Evolutionary conservation across 2,113 vertebrate genomes (phyloP).

Genomic region (Ariopsis seemanni): DNA sequence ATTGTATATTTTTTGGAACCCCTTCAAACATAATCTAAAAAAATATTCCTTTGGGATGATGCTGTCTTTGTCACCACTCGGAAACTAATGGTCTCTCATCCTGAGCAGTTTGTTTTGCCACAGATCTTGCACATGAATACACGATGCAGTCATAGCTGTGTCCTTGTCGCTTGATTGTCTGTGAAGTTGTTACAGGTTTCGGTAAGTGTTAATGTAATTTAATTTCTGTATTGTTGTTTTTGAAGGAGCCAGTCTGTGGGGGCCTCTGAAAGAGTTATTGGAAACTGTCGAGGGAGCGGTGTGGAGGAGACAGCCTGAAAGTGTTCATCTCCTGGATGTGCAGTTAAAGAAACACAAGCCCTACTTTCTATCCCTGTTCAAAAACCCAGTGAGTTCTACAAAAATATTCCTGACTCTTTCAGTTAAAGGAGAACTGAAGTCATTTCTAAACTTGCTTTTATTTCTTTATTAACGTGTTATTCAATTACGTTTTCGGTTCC

Average conservation of each 20-base stretch:
- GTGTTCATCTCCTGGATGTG: slow-evolving; percentile 87
- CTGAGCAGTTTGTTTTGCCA: background rate
- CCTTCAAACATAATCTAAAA: background rate
- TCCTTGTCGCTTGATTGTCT: background rate
- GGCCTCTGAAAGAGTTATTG: slow-evolving; percentile 93
- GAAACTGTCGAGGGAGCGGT: slow-evolving; percentile 88
- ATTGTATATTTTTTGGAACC: background rate
- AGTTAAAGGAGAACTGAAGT: too few species aligned
- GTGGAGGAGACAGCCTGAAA: slow-evolving; percentile 86
- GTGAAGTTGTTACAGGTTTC: background rate
- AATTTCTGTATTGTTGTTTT: background rate
- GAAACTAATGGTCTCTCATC: background rate
- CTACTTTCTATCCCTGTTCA: slow-evolving; percentile 91
- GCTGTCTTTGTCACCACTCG: background rate
- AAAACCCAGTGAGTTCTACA: slow-evolving; percentile 84
- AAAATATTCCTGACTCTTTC: background rate
- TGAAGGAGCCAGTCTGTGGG: slow-evolving; percentile 93
- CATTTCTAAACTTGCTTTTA: too few species aligned
- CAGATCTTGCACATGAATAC: background rate
- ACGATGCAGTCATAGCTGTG: background rate
- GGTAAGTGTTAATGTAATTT: background rate
- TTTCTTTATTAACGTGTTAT: too few species aligned
- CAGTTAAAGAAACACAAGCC: slow-evolving; percentile 95
- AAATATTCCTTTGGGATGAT: background rate
- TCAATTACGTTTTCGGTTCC: too few species aligned